Conservation (phyloP, 2,888 invertebrate species). For the Erpobdella octoculata region DNA sequence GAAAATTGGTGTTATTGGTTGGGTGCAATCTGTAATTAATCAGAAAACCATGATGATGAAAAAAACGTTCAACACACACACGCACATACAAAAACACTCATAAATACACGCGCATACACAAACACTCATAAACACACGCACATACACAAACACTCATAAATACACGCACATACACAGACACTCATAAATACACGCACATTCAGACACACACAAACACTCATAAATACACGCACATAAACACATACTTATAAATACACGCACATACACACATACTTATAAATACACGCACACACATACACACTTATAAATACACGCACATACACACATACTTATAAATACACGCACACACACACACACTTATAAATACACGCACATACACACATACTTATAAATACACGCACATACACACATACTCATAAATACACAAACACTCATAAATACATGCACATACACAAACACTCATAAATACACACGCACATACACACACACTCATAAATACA, state of each 20-base stretch:
- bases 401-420: not conserved
- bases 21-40: not conserved
- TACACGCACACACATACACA: conserved; percentile 1
- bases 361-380: not conserved
- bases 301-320: not conserved
- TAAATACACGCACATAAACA: not conserved
- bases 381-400: not conserved
- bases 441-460: not conserved
- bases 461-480: not conserved
- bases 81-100: not conserved
- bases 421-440: not conserved
- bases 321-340: too few species aligned
- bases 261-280: not conserved
- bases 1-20: too few species aligned
- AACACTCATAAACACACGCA: conserved; percentile 1
- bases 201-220: not conserved
- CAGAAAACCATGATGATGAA: not conserved
- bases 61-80: not conserved
- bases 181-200: not conserved
- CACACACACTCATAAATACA: too few species aligned
- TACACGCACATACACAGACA: not conserved
- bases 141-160: not conserved
- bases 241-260: not conserved
- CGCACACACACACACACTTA: not conserved
- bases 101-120: not conserved